Evolutionary conservation across 2,113 vertebrate genomes (phyloP).

Genomic region (Argyrosomus japonicus): DNA sequence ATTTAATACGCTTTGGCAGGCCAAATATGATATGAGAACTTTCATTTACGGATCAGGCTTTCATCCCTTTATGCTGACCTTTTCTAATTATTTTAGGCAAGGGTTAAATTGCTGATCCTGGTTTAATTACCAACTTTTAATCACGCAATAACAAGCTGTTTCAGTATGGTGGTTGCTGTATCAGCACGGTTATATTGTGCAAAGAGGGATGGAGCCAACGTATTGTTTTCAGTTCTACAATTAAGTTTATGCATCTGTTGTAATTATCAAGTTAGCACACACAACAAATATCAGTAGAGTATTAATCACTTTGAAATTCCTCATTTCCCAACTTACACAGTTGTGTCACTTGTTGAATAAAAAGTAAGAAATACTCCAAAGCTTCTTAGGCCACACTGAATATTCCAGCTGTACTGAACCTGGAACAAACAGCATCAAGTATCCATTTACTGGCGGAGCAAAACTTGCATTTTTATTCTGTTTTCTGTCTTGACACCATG

Average conservation of each 20-base stretch:
- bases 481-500: background rate
- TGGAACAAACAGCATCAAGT: background rate
- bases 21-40: slow-evolving; percentile 11
- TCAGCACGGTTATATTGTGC: background rate
- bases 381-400: background rate
- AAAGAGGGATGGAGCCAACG: background rate
- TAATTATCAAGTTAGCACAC: slow-evolving; percentile 4
- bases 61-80: slow-evolving; percentile 6
- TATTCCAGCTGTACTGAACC: background rate
- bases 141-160: slow-evolving; percentile 16
- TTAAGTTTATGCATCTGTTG: background rate
- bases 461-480: background rate
- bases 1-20: slow-evolving; percentile 40
- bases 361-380: background rate
- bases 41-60: slow-evolving; percentile 20
- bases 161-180: background rate
- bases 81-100: slow-evolving; percentile 15
- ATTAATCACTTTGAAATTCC: slow-evolving; percentile 1
- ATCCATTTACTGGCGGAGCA: background rate
- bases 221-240: background rate
- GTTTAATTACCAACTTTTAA: slow-evolving; percentile 42
- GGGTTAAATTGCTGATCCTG: slow-evolving; percentile 18
- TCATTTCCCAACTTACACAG: background rate
- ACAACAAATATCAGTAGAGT: background rate
- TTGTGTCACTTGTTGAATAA: slow-evolving; percentile 3